Percentiles rank a stretch among this genome's conserved stretches.
These are phyloP conservation scores for Clupea harengus DNA, from an alignment of 2,113 vertebrate species.

Conservation along the genomic window DNA sequence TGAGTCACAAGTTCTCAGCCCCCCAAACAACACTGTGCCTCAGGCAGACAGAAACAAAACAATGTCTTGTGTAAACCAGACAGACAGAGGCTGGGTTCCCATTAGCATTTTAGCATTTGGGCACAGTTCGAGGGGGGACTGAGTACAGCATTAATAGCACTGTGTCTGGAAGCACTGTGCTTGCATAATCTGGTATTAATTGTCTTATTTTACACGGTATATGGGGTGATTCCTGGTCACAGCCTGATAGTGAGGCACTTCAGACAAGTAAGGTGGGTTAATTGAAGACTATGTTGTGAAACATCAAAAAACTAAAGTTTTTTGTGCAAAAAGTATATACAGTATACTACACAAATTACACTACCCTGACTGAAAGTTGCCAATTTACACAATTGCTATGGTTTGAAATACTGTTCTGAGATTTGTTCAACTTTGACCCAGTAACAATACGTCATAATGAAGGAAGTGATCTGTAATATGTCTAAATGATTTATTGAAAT, in stretches of 20 bases:
- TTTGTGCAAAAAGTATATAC: background rate
- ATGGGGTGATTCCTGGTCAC: background rate
- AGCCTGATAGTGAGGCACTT: background rate
- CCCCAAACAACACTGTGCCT: background rate
- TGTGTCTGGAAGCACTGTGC: background rate
- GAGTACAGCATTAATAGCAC: background rate
- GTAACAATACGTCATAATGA: background rate
- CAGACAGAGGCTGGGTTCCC: background rate
- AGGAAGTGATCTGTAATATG: background rate
- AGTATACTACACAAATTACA: background rate
- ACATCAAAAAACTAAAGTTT: background rate
- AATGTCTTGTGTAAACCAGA: background rate
- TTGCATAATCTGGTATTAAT: background rate
- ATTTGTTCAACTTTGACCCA: background rate
- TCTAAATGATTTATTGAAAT: background rate
- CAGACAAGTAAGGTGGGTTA: background rate
- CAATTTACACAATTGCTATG: background rate
- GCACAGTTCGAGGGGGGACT: background rate
- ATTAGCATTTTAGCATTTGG: background rate
- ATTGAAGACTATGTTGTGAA: background rate
- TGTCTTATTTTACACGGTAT: background rate
- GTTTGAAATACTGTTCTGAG: background rate
- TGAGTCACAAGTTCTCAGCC: slow-evolving; percentile 18
- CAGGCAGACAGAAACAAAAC: background rate
- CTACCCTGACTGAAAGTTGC: background rate